Conservation (phyloP, 1,140 invertebrate genomes). For the Hylaeus anthracinus region DNA sequence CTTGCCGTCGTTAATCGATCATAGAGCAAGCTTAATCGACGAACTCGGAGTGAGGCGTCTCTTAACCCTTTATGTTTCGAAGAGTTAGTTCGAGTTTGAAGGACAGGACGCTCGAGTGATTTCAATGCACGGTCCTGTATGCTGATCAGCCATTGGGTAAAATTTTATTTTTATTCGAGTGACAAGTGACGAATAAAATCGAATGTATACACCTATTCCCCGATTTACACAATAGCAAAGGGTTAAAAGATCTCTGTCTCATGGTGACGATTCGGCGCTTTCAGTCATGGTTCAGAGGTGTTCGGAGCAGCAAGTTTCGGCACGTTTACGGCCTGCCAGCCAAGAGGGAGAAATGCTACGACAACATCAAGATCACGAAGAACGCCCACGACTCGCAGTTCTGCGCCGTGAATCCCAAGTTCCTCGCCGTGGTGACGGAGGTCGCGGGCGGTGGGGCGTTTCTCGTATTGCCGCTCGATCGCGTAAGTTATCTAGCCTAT, state of each 20-base stretch:
- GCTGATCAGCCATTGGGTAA: too few species aligned
- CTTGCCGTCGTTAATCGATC: background rate
- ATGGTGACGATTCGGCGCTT: slow-evolving; percentile 50
- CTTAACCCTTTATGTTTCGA: too few species aligned
- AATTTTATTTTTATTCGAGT: too few species aligned
- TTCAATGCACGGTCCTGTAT: too few species aligned
- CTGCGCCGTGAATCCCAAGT: slow-evolving; percentile 97
- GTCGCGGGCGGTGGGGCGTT: slow-evolving; percentile 97
- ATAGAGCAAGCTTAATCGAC: too few species aligned
- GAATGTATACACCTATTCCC: too few species aligned
- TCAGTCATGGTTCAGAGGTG: slow-evolving; percentile 91
- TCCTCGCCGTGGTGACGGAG: slow-evolving; percentile 95
- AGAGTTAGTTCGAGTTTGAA: too few species aligned
- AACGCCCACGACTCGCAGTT: slow-evolving; percentile 96
- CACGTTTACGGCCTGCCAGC: slow-evolving; percentile 95
- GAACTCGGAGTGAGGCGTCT: too few species aligned
- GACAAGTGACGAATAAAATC: too few species aligned
- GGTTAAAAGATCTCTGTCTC: too few species aligned
- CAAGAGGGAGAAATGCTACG: slow-evolving; percentile 94
- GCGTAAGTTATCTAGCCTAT: slow-evolving; percentile 84
- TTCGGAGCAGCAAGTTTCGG: slow-evolving; percentile 94
- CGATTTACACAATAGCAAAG: too few species aligned
- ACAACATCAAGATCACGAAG: slow-evolving; percentile 95
- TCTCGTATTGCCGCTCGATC: slow-evolving; percentile 93
- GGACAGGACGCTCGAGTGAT: too few species aligned